Percentiles rank a stretch among this genome's conserved stretches.
These are phyloP conservation scores for Ciconia stormi DNA, from an alignment of 2,113 vertebrate species.

Conservation along the genomic window DNA sequence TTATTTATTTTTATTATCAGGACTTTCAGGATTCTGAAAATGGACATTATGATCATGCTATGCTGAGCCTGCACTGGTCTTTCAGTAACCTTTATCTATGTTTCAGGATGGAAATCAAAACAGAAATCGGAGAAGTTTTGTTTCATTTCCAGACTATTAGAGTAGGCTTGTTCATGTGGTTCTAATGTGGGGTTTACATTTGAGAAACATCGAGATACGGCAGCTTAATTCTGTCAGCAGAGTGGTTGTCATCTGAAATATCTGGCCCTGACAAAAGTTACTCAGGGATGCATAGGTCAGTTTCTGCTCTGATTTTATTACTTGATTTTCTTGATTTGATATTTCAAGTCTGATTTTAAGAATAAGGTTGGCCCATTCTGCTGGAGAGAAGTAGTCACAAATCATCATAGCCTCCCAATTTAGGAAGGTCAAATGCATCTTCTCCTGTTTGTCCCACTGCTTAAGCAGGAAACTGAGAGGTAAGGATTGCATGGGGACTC, in stretches of 20 bases:
- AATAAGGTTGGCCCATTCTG: neutral
- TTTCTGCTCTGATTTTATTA: neutral
- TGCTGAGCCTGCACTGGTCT: neutral
- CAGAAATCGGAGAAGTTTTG: neutral
- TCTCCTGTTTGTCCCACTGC: neutral
- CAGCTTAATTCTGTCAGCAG: neutral
- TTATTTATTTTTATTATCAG: neutral
- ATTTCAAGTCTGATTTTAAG: neutral
- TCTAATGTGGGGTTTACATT: neutral
- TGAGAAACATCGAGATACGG: neutral
- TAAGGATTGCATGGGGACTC: neutral
- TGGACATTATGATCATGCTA: neutral
- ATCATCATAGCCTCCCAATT: neutral
- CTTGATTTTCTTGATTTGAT: neutral
- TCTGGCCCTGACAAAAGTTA: neutral
- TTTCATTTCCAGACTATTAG: neutral
- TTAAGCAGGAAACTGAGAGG: neutral
- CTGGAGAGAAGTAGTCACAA: neutral
- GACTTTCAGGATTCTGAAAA: neutral
- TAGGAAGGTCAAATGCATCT: neutral
- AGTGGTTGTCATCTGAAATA: neutral
- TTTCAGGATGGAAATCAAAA: neutral
- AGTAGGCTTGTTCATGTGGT: neutral
- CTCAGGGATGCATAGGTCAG: neutral
- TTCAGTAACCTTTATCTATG: neutral